These are phyloP conservation scores for Bedellia somnulentella DNA, from an alignment of 2,888 invertebrate species.

Conservation along the genomic window DNA sequence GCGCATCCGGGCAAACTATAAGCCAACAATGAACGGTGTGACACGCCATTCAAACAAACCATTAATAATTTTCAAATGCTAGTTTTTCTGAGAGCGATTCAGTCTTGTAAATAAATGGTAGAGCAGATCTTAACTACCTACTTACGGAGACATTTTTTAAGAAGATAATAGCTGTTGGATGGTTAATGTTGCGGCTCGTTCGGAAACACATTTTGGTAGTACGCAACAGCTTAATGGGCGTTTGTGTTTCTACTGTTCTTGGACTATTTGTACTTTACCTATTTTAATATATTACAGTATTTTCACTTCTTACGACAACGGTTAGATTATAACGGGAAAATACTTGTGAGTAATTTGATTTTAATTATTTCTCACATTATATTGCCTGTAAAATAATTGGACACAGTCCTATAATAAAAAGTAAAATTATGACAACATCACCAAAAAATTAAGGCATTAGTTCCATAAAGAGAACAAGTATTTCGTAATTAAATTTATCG, in stretches of 20 bases:
- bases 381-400: no score
- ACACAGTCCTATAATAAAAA: no score
- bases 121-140: conserved; percentile 52
- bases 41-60: conserved; percentile 58
- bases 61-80: conserved; percentile 57
- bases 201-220: conserved; percentile 13
- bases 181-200: conserved; percentile 23
- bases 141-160: conserved; percentile 52
- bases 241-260: background rate
- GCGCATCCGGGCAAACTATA: conserved; percentile 48
- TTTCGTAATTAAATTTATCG: no score
- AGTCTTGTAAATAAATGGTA: conserved; percentile 57
- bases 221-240: background rate
- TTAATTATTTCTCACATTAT: no score
- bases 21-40: conserved; percentile 50
- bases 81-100: conserved; percentile 52
- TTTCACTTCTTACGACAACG: no score
- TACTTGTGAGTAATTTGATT: no score
- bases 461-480: no score
- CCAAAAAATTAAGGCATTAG: no score
- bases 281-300: no score
- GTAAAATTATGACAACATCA: no score
- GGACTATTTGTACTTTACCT: no score
- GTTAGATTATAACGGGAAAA: no score
- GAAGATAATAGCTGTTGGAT: conserved; percentile 27